Evolutionary conservation across 2,888 invertebrate species (phyloP).

Genomic region (Ceramica pisi): DNA sequence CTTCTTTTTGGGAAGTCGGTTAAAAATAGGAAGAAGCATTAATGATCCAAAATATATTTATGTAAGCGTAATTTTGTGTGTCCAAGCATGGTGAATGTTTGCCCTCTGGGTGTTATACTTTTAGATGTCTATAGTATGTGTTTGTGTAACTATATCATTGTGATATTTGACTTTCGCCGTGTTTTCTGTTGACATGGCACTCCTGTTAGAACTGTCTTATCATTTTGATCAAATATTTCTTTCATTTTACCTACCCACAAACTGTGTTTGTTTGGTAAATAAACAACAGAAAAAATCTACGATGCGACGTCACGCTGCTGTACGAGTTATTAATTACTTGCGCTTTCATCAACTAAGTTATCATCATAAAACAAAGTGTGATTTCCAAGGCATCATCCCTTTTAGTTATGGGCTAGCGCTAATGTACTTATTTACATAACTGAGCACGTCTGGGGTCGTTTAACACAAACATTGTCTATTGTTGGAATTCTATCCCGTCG

Average conservation of each 20-base stretch:
- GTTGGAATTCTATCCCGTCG: conserved; percentile 52
- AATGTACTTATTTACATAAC: conserved; percentile 46
- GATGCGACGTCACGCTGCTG: background rate
- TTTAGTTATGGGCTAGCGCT: conserved; percentile 5
- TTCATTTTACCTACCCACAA: background rate
- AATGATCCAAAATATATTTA: no score
- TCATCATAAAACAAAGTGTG: background rate
- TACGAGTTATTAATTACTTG: background rate
- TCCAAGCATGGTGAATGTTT: background rate
- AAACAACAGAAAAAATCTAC: background rate
- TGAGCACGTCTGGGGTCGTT: conserved; percentile 25
- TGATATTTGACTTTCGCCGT: conserved; percentile 16
- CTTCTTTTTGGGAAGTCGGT: no score
- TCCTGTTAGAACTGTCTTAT: conserved; percentile 3
- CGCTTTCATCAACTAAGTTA: background rate
- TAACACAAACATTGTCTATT: conserved; percentile 54
- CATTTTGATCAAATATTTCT: conserved; percentile 26
- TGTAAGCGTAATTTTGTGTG: conserved; percentile 1
- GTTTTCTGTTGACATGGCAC: conserved; percentile 31
- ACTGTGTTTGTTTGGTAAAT: background rate
- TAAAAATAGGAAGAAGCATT: no score
- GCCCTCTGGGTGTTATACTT: background rate
- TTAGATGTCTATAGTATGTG: background rate
- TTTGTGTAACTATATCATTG: background rate
- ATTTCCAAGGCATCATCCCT: conserved; percentile 11